A percentile compares a stretch with the other conserved stretches of the same genome.
Conservation (phyloP, 1,140 invertebrate species). For the Myzus persicae region DNA sequence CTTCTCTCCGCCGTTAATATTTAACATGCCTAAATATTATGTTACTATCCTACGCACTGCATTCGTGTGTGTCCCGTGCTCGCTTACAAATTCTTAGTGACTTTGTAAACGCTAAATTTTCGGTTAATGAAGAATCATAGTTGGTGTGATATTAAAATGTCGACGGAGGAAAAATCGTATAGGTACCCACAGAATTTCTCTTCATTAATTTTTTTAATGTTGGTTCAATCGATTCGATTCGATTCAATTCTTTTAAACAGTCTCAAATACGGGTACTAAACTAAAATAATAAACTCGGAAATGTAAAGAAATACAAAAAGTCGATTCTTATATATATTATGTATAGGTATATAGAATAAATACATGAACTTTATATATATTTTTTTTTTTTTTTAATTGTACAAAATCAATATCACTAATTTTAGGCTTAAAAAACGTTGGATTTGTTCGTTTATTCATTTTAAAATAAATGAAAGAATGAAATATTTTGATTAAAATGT, state of each 20-base stretch:
- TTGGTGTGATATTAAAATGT: not conserved
- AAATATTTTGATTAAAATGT: not conserved
- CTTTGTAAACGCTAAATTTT: not conserved
- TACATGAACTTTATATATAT: not conserved
- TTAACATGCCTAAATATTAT: not conserved
- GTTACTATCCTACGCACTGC: not conserved
- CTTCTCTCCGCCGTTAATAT: too few species aligned
- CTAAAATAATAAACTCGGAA: not conserved
- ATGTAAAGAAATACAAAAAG: not conserved
- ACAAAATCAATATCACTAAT: not conserved
- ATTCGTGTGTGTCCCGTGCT: not conserved
- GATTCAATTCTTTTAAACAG: not conserved
- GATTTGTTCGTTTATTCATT: not conserved
- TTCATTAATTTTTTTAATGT: not conserved
- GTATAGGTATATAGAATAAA: not conserved
- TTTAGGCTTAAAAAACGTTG: not conserved
- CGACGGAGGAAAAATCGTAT: not conserved
- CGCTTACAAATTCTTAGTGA: not conserved
- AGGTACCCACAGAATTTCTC: not conserved
- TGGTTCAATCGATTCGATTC: not conserved
- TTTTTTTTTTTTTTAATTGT: too few species aligned
- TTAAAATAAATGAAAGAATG: not conserved
- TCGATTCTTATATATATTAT: not conserved
- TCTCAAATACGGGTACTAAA: not conserved
- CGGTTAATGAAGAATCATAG: too few species aligned